Conservation (phyloP, 2,888 invertebrate species). For the Platycheirus albimanus region DNA sequence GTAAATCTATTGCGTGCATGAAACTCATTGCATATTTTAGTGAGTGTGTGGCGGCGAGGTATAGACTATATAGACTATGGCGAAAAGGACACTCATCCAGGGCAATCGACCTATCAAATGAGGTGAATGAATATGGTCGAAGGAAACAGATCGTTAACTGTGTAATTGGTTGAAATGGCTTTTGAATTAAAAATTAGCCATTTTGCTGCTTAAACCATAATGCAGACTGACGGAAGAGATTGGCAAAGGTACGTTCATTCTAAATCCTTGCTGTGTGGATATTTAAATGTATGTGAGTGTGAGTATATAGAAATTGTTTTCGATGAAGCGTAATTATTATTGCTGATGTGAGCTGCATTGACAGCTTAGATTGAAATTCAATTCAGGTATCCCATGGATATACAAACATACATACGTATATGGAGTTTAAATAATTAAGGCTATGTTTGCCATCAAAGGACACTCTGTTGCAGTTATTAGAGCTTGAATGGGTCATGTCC, state of each 20-base stretch:
- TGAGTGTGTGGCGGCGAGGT: not conserved
- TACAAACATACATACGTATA: too few relatives aligned
- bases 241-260: not conserved
- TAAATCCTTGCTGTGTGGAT: too few relatives aligned
- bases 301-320: conserved; percentile 5
- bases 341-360: not conserved
- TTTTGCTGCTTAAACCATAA: conserved; percentile 22
- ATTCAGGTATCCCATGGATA: not conserved
- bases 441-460: too few relatives aligned
- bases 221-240: not conserved
- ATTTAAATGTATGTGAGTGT: not conserved
- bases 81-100: conserved; percentile 13
- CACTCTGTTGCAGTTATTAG: too few relatives aligned
- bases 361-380: not conserved
- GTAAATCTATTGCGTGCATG: conserved; percentile 41
- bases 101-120: conserved; percentile 49
- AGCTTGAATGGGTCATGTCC: too few relatives aligned
- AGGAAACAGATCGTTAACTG: conserved; percentile 52
- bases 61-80: not conserved
- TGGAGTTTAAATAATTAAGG: too few relatives aligned
- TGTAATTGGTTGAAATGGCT: conserved; percentile 65
- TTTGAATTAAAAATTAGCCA: conserved; percentile 61
- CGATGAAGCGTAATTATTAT: conserved; percentile 9
- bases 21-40: not conserved
- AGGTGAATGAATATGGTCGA: conserved; percentile 30